Base-by-base conservation (phyloP, 2,888 invertebrate species). In the Thereva nobilitata region DNA sequence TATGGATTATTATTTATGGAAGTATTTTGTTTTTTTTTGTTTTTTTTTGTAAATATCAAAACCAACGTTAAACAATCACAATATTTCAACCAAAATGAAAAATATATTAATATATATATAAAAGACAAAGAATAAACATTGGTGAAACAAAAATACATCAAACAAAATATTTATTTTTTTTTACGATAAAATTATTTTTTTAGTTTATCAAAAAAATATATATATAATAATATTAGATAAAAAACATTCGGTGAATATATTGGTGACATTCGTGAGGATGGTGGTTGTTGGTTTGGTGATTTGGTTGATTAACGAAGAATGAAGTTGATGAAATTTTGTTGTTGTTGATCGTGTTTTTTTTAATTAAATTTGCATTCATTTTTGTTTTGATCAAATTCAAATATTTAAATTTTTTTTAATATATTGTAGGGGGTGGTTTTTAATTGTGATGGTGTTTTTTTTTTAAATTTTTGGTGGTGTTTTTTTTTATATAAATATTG, bases 221-320 rank as follows among this genome's bases (percentile, higher is more conserved):
- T 23, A 2, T 23, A 23, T 23, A 23, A 23, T 23, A 23, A 23
- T 23, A 23, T 23, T 23, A 23, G 23, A 23, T 23, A 56, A 12
- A 52, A 37, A 53, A 61, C 61, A 61, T 61, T 61, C 61, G 61
- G 61, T 61, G 61, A 61, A 47, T 57, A 35, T 47, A 59, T 47
- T 40, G 49, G 59, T 59, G 55, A 41, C 38, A 41, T 55, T 40
- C 47, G 57, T 59, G 57, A 47, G 37, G 57, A 59, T 59, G 57
- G 45, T 61, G 61, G 49, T 61, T 23, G 23, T 23, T 23, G 1
- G 23, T 23, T 23, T 23, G 23, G 23, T 23, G 23, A 23, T 23
- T 23, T 23, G 23, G 23, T 23, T 23, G 23, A 23, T 23, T 23
- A 23, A 23, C 23, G 23, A 50, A 61, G 9, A 40, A 50, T 61